These are phyloP conservation scores for Crocidura indochinensis DNA, from an alignment of 2,797 vertebrate genomes.

Conservation along the genomic window DNA sequence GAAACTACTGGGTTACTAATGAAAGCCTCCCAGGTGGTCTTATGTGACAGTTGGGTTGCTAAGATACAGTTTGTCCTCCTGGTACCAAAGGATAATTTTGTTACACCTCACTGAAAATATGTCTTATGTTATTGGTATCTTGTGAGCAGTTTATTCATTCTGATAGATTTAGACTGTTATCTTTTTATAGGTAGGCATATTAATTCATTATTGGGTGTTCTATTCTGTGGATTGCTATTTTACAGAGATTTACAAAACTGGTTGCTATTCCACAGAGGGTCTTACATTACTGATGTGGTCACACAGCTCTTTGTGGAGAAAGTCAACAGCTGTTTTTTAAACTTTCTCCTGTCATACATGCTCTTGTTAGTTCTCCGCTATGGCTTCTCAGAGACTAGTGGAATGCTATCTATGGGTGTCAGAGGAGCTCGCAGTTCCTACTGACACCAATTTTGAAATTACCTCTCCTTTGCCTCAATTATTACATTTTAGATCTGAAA, in stretches of 20 bases:
- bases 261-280: not conserved
- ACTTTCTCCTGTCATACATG: not conserved
- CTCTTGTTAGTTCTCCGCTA: conserved; percentile 15
- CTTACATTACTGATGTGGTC: not conserved
- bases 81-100: conserved; percentile 22
- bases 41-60: conserved; percentile 37
- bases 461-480: conserved; percentile 42
- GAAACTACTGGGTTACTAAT: conserved; percentile 33
- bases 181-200: conserved; percentile 6
- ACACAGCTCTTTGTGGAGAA: not conserved
- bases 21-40: conserved; percentile 17
- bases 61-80: conserved; percentile 46
- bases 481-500: conserved; percentile 45
- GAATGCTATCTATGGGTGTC: not conserved
- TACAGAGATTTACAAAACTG: conserved; percentile 28
- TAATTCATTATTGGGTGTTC: conserved; percentile 43
- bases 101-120: conserved; percentile 58
- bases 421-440: not conserved
- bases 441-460: conserved; percentile 16
- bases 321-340: not conserved
- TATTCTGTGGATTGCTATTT: conserved; percentile 39
- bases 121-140: conserved; percentile 30
- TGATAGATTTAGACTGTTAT: conserved; percentile 8
- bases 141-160: conserved; percentile 35
- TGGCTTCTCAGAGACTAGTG: conserved; percentile 14